Evolutionary conservation across 2,797 vertebrate species (phyloP), one percentile per base, ranked within the genome.

Genomic region (Adelosebastes latens): DNA sequence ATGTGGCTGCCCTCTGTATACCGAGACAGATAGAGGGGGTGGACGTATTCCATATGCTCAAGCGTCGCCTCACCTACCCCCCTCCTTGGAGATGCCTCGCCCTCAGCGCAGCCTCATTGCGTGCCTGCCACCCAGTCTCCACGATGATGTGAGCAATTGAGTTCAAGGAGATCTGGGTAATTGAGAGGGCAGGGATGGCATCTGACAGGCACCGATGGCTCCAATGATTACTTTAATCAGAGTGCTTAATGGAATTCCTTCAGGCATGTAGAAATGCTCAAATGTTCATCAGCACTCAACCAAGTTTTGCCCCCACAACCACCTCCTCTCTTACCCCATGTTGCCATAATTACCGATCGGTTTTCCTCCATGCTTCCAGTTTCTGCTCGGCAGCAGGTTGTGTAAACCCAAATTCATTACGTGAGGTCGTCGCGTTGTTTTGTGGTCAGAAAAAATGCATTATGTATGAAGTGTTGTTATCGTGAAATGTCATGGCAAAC

Each of bases 161-260:
- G 95, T 95, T 96, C 93, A 96, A 96, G 95, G 95, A 95, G 94
- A 95, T 93, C 87, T 88, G 91, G 92, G 93, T 96, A 96, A 96
- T 96, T 96, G 95, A 94, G 94, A 96, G 95, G 95, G 95, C 95
- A 95, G 94, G 93, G 94, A 95, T 95, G 94, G 93, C 95, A 94
- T 95, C 94, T 96, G 94, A 96, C 94, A 95, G 94, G 95, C 95
- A 94, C 95, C 94, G 93, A 95, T 95, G 95, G 93, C 93, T 96
- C 93, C 95, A 89, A 93, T 96, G 95, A 96, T 96, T 95, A 92
- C 95, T 95, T 95, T 96, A 96, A 96, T 96, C 94, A 95, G 91
- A 94, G 91, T 94, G 92, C 93, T 95, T 96, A 96, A 96, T 96
- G 93, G 94, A 95, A 96, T 94, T 94, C 91, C 92, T 93, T 88